Base-by-base conservation (phyloP, 2,797 vertebrate species). In the Passerculus sandwichensis region DNA sequence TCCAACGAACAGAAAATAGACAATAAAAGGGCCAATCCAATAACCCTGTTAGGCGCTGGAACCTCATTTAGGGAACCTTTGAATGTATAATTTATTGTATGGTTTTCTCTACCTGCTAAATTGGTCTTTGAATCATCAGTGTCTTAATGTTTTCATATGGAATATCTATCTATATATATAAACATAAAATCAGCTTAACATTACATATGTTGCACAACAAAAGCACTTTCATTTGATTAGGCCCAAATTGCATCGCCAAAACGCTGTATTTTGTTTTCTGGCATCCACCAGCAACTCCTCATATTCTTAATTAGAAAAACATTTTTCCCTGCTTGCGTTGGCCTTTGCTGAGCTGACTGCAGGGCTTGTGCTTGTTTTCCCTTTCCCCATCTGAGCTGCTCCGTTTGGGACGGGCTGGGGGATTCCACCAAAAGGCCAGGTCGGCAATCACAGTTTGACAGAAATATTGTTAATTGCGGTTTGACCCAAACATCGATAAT, bases 281-380 rank as follows among this genome's bases (percentile, higher is more conserved):
- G 93, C 85, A 50, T 19, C 4, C 4, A 64, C 40, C 56, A 84
- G 76, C 40, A 59, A 45, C 16, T 94, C 88, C 62, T 86, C 40
- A 45, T 91, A 76, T 81, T 78, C 51, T 76, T 95, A 96, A 93
- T 96, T 86, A 66, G 88, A 91, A 95, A 93, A 96, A 86, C 91
- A 78, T 93, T 93, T 93, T 88, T 82, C 60, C 30, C 5, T 53
- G 70, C 27, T 62, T 56, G 30, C 0, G 1, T 81, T 89, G 26
- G 76, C 40, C 70, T 15, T 15, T 6, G 34, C 18, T 78, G 93
- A 85, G 15, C 42, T 10, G n/a, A 3, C 36, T 62, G 70, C 90
- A 85, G 70, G 45, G 13, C 22, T 60, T 70, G 42, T 70, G 56
- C 79, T 91, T 87, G 64, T 91, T 94, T 81, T 44, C 66, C 66